Base-by-base conservation (phyloP, 2,797 vertebrate species). In the Pteronotus mesoamericanus region DNA sequence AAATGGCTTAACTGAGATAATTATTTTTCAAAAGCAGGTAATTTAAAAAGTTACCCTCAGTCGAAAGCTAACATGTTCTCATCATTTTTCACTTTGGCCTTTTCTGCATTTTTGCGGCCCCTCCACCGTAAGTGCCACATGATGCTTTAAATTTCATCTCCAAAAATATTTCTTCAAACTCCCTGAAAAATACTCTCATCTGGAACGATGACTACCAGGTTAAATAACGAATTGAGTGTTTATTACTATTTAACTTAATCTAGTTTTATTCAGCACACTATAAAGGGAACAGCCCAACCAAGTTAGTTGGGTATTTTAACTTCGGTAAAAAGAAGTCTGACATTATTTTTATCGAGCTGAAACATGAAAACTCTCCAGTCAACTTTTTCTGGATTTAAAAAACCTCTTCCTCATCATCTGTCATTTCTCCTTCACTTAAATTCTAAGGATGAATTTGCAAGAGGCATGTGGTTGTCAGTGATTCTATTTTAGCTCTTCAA, bases 261-360 rank as follows among this genome's bases (percentile, higher is more conserved):
- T n/a, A 51, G 59, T 64, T 94, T 90, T 89, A 79, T 61, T 39
- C 19, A 51, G 48, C 9, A 9, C 21, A 16, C 32, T 79, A n/a
- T 79, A 89, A 91, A 75, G 22, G 18, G 26, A 94, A 95, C 26
- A 91, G 55, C 18, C 32, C 15, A 19, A 84, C 32, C 15, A 29
- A 89, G 86, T 86, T 84, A 83, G 79, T 84, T 88, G 51, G 59
- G 79, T 66, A 61, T 93, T 95, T 97, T 87, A 75, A 83, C 95
- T 95, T 95, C 11, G 74, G 34, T 64, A 53, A 92, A 94, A 97
- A 90, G 44, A 94, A 92, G n/a, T 59, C 93, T 71, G 64, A 82
- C 84, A 95, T 86, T 89, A 78, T 80, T 94, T 94, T 96, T 92
- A 92, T 95, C 57, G 29, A 86, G 18, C 24, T 91, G 24, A 96